A percentile compares a stretch with the other conserved stretches of the same genome.
Evolutionary conservation across 2,113 vertebrate species (phyloP).

Genomic region (Arizona elegans): DNA sequence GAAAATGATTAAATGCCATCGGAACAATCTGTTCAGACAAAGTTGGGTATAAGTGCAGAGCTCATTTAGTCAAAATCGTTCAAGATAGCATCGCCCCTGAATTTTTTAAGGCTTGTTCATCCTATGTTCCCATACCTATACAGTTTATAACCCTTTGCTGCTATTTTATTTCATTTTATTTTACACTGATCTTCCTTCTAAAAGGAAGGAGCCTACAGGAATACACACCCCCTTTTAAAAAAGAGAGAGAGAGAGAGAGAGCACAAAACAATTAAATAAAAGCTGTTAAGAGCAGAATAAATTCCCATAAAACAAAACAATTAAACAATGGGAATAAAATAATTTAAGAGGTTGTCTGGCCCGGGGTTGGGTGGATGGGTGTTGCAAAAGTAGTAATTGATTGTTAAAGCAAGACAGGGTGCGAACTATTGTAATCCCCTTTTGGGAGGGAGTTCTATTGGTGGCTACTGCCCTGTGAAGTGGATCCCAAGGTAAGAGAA

Average conservation of each 20-base stretch:
- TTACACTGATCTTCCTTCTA: neutral
- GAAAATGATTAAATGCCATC: constrained; percentile 30
- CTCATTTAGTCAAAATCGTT: neutral
- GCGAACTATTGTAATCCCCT: neutral
- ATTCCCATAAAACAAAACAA: neutral
- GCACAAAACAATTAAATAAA: neutral
- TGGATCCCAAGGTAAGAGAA: neutral
- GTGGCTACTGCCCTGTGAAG: neutral
- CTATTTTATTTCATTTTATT: neutral
- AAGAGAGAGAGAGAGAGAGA: neutral
- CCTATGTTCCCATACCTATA: too few relatives aligned
- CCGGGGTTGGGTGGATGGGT: neutral
- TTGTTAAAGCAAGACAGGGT: neutral
- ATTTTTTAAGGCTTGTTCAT: neutral
- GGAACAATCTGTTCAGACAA: constrained; percentile 32
- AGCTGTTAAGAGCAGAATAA: neutral
- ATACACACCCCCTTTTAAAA: neutral
- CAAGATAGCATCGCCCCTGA: neutral
- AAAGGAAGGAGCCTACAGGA: neutral
- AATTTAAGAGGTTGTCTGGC: neutral
- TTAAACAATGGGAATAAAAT: neutral
- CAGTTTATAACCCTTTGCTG: neutral
- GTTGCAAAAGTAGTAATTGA: neutral
- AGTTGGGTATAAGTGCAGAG: constrained; percentile 35
- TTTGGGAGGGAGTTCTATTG: neutral